phyloP scores from a whole-genome alignment of 1,140 invertebrate species.

The Trachelipus rathkii region DNA sequence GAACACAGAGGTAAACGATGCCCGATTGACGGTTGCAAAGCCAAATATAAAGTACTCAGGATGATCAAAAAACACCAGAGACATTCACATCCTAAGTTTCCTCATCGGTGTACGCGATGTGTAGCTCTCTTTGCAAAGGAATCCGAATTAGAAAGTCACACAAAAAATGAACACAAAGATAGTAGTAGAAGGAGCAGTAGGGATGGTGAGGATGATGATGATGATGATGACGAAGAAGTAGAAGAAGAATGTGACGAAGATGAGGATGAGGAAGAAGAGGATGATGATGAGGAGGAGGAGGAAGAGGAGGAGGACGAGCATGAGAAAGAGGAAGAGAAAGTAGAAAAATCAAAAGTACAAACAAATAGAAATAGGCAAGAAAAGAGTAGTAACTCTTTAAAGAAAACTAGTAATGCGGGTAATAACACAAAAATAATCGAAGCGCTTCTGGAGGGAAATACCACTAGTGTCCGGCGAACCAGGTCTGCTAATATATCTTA shows the following conservation, averaged over 20 bases:
- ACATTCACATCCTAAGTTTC: constrained; percentile 35
- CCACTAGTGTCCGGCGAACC: not conserved
- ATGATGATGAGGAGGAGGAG: constrained; percentile 14
- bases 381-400: not conserved
- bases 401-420: too few species aligned
- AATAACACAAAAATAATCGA: not conserved
- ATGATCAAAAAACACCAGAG: constrained; percentile 43
- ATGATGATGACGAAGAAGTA: constrained; percentile 35
- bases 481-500: constrained; percentile 23
- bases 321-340: not conserved
- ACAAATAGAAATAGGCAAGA: not conserved
- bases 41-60: constrained; percentile 36
- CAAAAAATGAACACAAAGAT: constrained; percentile 28
- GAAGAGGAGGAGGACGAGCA: constrained; percentile 11
- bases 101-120: constrained; percentile 36
- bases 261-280: constrained; percentile 26
- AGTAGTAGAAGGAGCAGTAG: constrained; percentile 9
- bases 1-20: constrained; percentile 38
- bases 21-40: constrained; percentile 40
- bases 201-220: constrained; percentile 38
- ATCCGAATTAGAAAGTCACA: constrained; percentile 36
- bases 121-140: constrained; percentile 34
- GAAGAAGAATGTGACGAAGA: constrained; percentile 31
- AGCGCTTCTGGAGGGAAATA: not conserved
- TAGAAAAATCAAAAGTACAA: not conserved